phyloP scores from a whole-genome alignment of 2,888 invertebrate genomes.

The Agrotis ipsilon region DNA sequence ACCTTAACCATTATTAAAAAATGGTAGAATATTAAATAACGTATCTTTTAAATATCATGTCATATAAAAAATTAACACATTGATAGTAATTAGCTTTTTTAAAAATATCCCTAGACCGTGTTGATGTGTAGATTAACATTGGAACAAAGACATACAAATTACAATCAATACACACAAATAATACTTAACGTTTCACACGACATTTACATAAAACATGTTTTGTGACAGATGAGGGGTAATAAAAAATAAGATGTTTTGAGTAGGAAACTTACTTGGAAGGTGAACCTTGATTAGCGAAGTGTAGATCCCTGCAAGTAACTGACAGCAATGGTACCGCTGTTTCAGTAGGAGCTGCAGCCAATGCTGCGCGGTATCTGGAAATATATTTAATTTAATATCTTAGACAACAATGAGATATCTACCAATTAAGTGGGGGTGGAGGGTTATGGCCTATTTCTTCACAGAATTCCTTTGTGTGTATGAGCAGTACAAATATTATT shows the following conservation, averaged over 20 bases:
- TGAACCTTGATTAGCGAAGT: slow-evolving; percentile 87
- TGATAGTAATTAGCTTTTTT: too few species aligned
- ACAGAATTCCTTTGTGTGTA: too few species aligned
- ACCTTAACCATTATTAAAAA: too few species aligned
- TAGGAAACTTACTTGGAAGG: slow-evolving; percentile 81
- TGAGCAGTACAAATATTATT: background rate
- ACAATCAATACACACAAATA: background rate
- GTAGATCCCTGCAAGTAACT: slow-evolving; percentile 88
- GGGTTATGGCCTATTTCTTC: too few species aligned
- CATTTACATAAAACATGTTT: background rate
- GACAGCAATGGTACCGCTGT: slow-evolving; percentile 88
- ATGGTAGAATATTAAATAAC: too few species aligned
- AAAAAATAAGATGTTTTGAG: background rate
- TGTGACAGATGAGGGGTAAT: background rate
- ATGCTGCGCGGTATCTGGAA: slow-evolving; percentile 84
- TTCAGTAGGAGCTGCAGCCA: slow-evolving; percentile 87
- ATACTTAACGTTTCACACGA: background rate
- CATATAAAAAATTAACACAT: too few species aligned
- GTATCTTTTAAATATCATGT: too few species aligned
- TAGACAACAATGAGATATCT: background rate
- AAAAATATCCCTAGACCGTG: too few species aligned
- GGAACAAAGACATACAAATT: too few species aligned
- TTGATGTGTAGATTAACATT: too few species aligned
- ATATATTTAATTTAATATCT: background rate
- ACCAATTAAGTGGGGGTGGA: background rate